Percentiles rank a stretch among this genome's conserved stretches.
These are phyloP conservation scores for Heliconius ismenius DNA, from an alignment of 2,888 invertebrate species.

Conservation along the genomic window DNA sequence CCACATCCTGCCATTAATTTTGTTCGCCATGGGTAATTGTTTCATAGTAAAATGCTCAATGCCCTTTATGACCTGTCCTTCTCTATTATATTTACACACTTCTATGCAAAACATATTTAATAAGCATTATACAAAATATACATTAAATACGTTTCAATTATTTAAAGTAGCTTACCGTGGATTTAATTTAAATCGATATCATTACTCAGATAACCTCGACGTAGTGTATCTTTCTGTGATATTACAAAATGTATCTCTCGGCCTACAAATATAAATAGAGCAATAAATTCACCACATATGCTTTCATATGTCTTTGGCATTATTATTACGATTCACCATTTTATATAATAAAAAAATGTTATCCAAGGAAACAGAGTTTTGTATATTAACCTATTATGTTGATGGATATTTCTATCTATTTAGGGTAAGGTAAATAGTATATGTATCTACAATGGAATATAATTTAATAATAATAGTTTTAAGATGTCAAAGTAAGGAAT, in stretches of 20 bases:
- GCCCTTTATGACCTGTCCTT: no score
- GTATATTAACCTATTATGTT: background rate
- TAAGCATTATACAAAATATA: background rate
- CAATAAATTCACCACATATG: slow-evolving; percentile 35
- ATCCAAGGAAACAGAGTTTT: background rate
- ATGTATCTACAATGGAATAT: no score
- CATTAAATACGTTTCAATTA: background rate
- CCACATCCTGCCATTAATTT: no score
- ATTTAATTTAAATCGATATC: slow-evolving; percentile 22
- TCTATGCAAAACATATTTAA: background rate
- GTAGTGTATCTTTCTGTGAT: slow-evolving; percentile 37
- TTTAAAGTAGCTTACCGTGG: background rate
- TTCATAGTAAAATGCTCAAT: no score
- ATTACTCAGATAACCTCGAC: slow-evolving; percentile 37
- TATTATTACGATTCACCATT: slow-evolving; percentile 14
- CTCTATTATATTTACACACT: no score
- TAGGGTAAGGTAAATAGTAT: no score
- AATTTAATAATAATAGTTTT: no score
- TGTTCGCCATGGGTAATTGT: no score
- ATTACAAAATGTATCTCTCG: slow-evolving; percentile 24
- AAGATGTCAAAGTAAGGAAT: no score
- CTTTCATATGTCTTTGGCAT: slow-evolving; percentile 14
- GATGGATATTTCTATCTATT: background rate
- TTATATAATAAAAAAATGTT: background rate
- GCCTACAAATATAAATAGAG: slow-evolving; percentile 25